Base-by-base conservation (phyloP, 2,888 invertebrate genomes). In the Platynereis dumerilii region DNA sequence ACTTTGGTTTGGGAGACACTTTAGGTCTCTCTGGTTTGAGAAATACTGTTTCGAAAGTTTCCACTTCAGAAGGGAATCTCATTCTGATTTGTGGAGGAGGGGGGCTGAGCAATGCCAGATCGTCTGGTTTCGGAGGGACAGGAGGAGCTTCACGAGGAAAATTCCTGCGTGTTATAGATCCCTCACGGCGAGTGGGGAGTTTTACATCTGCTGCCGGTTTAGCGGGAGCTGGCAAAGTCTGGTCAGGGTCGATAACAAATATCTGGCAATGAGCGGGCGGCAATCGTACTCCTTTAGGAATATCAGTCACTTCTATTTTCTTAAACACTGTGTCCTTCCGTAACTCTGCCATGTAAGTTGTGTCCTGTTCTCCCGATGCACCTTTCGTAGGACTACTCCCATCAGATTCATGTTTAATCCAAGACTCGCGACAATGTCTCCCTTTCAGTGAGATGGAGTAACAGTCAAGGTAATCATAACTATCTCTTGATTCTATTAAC, bases 91-190 rank as follows among this genome's bases (percentile, higher is more conserved):
- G 3, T 48, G 54, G 17, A 3, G 61, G 61, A n/a, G 24, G 39
- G 20, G 61, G 42, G 26, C 61, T 57, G 3, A 68, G 58, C 3
- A 66, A 64, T 7, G 72, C 68, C 2, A 73, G 67, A 52, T 69
- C 58, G 12, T 60, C 68, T 1, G 73, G 73, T 58, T 74, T 74
- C 2, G 74, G 74, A 20, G 74, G 74, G 12, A 74, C 61, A 12
- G 74, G 74, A 10, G 74, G 72, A 26, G 69, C 59, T 3, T 54
- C 27, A 42, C 58, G 58, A 5, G 53, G 2, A 1, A 28, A 10
- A 22, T 58, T 39, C 17, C 24, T 20, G 22, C 39, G 24, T 34
- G 12, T 5, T 12, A 34, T 5, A 34, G 34, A 34, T 34, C 34
- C 34, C 12, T 34, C 34, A 7, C 34, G 5, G 17, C 58, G 3